Evolutionary conservation across 2,888 invertebrate genomes (phyloP).

Genomic region (Andrena marginata): DNA sequence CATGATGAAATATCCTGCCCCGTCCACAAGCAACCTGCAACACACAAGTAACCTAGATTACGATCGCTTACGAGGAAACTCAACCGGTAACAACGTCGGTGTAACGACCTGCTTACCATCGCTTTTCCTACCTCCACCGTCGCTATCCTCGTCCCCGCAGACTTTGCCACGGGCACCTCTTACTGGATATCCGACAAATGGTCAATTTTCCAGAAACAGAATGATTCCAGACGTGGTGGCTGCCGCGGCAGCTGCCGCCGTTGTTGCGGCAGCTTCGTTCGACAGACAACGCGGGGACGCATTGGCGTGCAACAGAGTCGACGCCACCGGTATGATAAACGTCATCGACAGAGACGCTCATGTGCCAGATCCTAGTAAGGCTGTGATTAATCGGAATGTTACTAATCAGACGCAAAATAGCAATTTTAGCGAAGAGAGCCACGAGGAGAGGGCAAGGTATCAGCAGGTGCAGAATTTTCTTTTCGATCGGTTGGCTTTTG

Average conservation of each 20-base stretch:
- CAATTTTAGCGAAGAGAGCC: slow-evolving; percentile 37
- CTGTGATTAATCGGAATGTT: not conserved
- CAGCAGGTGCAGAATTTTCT: slow-evolving; percentile 59
- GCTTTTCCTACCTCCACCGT: slow-evolving; percentile 48
- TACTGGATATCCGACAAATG: slow-evolving; percentile 36
- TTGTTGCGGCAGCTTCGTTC: slow-evolving; percentile 68
- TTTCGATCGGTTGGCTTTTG: slow-evolving; percentile 49
- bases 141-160: slow-evolving; percentile 44
- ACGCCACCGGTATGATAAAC: slow-evolving; percentile 24
- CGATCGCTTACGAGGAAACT: slow-evolving; percentile 51
- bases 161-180: slow-evolving; percentile 33
- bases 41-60: slow-evolving; percentile 45
- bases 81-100: slow-evolving; percentile 10
- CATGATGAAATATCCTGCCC: slow-evolving; percentile 52
- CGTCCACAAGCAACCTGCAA: slow-evolving; percentile 30
- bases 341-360: slow-evolving; percentile 24
- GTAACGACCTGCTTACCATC: slow-evolving; percentile 42
- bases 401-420: slow-evolving; percentile 10
- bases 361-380: not conserved
- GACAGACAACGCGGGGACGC: slow-evolving; percentile 56
- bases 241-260: slow-evolving; percentile 73
- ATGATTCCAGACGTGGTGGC: slow-evolving; percentile 73
- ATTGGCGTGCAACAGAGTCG: slow-evolving; percentile 42
- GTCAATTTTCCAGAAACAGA: slow-evolving; percentile 56
- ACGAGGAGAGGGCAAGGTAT: slow-evolving; percentile 36